Evolutionary conservation across 2,113 vertebrate genomes (phyloP), one percentile per base, ranked within the genome.

Genomic region (Carollia perspicillata): DNA sequence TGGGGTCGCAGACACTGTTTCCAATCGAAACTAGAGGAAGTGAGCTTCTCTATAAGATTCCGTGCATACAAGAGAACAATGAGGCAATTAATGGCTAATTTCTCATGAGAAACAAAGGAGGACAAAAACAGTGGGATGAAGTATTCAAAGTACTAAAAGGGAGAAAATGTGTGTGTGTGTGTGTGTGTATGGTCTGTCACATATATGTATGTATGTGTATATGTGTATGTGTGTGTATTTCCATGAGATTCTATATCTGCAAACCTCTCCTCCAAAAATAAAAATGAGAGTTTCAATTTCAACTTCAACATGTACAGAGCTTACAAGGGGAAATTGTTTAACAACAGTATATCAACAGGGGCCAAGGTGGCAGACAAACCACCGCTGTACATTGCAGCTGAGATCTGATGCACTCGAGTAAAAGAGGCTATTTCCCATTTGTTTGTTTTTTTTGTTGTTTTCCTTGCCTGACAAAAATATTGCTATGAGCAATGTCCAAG

Each of bases 1-100:
- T 77, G 87, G 68, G 95, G 97, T 95, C 83, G 49, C 47, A 91
- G 11, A 90, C 74, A 77, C 83, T 78, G 94, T 96, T 97, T 78
- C 96, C 95, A 89, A 77, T 3, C 0, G 0, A 96, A 97, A 87
- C 30, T 49, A 49, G 96, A 90, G 84, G 93, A 90, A 60, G 68
- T 72, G 96, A 85, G 92, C 35, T 44, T 89, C 89, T 65, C 72
- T 44, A 79, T 66, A 77, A 96, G 74, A 96, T 60, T 92, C 97
- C 71, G 75, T 94, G 95, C 94, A 92, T 20, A 55, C 37, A 80
- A 11, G 8, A 58, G 55, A 35, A 16, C 12, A 28, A 4, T 18
- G 17, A 3, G 6, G 16, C 14, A 11, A 18, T 14, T 3, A 10
- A 65, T 8, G 3, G 53, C 3, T 13, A 14, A 75, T 40, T 75